A percentile compares a stretch with the other conserved stretches of the same genome.
These are phyloP conservation scores for Clusia tigrina DNA, from an alignment of 2,888 invertebrate species.

Conservation along the genomic window DNA sequence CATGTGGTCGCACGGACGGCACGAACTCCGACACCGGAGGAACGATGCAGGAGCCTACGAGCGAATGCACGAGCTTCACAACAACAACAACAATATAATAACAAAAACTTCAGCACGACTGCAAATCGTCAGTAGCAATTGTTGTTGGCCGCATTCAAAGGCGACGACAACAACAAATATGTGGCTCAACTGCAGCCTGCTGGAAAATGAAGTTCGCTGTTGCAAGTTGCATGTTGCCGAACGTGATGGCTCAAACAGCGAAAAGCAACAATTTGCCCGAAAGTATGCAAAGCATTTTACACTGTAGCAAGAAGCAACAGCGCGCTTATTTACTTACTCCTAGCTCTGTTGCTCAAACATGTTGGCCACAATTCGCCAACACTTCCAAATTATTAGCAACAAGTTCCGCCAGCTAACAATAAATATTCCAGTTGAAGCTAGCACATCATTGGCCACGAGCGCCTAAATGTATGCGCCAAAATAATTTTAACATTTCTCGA, in stretches of 20 bases:
- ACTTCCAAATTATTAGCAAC: constrained; percentile 42
- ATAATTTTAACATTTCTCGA: not conserved
- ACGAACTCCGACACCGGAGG: too few relatives aligned
- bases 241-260: not conserved
- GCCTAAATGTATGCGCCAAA: not conserved
- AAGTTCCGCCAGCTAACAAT: too few relatives aligned
- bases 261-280: not conserved
- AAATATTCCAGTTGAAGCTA: constrained; percentile 1
- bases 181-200: constrained; percentile 21
- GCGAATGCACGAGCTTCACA: constrained; percentile 2
- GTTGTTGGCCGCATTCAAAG: not conserved
- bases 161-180: not conserved
- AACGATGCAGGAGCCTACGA: not conserved
- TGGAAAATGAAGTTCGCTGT: constrained; percentile 6
- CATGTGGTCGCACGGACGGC: too few relatives aligned
- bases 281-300: constrained; percentile 9
- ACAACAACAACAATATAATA: constrained; percentile 3
- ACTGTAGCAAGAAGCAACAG: constrained; percentile 16
- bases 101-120: not conserved
- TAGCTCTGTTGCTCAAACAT: constrained; percentile 42
- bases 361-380: constrained; percentile 53
- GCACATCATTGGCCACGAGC: not conserved
- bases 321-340: too few relatives aligned
- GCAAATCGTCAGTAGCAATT: not conserved
- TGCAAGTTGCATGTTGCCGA: constrained; percentile 6